Evolutionary conservation across 2,113 vertebrate genomes (phyloP).

Genomic region (Tauraco erythrolophus): DNA sequence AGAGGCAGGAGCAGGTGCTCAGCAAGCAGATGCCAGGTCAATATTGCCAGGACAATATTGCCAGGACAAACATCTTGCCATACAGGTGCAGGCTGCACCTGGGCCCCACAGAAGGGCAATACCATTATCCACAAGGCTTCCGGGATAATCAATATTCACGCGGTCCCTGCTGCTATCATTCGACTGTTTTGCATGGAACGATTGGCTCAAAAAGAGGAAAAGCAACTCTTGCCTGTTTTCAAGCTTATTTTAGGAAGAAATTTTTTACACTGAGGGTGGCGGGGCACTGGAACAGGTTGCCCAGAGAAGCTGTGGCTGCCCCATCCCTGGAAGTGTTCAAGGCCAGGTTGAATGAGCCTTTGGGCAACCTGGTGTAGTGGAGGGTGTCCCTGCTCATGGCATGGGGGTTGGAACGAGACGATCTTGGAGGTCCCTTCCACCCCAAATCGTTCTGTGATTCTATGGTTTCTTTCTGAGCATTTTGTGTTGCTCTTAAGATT

Average conservation of each 20-base stretch:
- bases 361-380: too few species aligned
- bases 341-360: too few species aligned
- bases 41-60: fast-evolving
- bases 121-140: neutral
- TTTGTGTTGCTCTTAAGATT: neutral
- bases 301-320: too few species aligned
- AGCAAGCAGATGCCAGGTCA: neutral
- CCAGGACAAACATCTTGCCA: fast-evolving
- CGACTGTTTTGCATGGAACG: neutral
- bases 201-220: neutral
- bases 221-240: too few species aligned
- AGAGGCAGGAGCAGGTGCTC: neutral
- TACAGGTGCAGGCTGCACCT: neutral
- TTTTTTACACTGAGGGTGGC: too few species aligned
- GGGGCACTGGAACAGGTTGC: too few species aligned
- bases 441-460: too few species aligned
- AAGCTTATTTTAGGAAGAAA: neutral
- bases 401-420: too few species aligned
- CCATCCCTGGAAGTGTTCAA: too few species aligned
- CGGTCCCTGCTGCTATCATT: neutral
- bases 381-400: too few species aligned
- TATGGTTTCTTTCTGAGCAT: neutral
- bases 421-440: too few species aligned
- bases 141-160: neutral
- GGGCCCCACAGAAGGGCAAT: neutral